Evolutionary conservation across 2,113 vertebrate genomes (phyloP), one percentile per base, ranked within the genome.

Genomic region (Cinclus cinclus): DNA sequence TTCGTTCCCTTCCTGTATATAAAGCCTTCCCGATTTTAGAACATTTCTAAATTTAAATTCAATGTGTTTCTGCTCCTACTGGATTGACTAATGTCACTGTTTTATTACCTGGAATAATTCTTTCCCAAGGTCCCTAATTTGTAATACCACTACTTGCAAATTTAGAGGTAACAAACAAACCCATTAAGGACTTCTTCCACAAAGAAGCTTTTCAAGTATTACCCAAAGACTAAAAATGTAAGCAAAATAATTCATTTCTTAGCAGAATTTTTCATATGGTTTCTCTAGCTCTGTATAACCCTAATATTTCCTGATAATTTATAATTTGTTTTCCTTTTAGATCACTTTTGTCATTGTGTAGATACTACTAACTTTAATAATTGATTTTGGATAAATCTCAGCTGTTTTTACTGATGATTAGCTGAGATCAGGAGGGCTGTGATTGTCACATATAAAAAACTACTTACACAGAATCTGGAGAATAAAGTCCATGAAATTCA

Each of bases 151-250:
- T 7, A 65, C 31, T 46, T 58, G n/a, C 31, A 77, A 11, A 9
- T 20, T 31, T 25, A 67, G 31, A 64, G 7, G 47, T 25, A 47
- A 23, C 7, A 20, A 73, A 47, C 7, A 56, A 47, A 39, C 27
- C 64, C 1, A 0, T 47, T 1, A 2, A 39, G 15, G 4, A 15
- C 1, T 85, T 70, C 49, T 58, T 49, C 28, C 24, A 33, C 22
- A 63, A 60, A 64, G 27, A 76, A 31, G 3, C 15, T 2, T 81
- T 68, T 41, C 28, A 73, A 59, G 27, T 31, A 39, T 70, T 28
- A 74, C 14, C 30, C 5, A 47, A 50, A 64, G 12, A 31, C 28
- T 67, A 50, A 67, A 67, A 81, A 13, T 20, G 27, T 62, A 33
- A 44, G 16, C 13, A 39, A 39, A 55, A 37, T 0, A 25, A 37